Conservation (phyloP, 1,140 invertebrate genomes). For the Triops longicaudatus region DNA sequence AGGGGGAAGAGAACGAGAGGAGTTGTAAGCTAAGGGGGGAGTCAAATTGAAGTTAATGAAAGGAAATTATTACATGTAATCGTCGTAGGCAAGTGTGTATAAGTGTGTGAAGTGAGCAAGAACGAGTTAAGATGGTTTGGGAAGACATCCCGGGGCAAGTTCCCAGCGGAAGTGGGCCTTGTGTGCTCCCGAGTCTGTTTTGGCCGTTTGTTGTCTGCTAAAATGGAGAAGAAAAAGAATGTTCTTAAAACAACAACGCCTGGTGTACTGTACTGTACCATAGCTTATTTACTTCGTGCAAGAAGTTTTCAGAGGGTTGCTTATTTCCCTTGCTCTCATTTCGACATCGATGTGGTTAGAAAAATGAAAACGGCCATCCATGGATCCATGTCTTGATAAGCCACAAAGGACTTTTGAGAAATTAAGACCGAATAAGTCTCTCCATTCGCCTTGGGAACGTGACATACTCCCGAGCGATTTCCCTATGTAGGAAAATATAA, state of each 20-base stretch:
- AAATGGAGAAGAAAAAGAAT: background rate
- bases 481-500: background rate
- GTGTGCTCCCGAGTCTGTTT: background rate
- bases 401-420: background rate
- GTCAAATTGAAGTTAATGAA: background rate
- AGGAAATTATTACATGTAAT: conserved; percentile 9
- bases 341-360: background rate
- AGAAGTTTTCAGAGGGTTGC: background rate
- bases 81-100: background rate
- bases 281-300: no score
- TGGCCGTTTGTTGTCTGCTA: background rate
- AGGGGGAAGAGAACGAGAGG: no score
- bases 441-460: background rate
- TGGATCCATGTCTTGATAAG: background rate
- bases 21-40: background rate
- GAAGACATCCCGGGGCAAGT: conserved; percentile 5
- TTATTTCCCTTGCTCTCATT: background rate
- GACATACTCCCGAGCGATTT: background rate
- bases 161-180: conserved; percentile 7
- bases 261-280: background rate
- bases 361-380: background rate
- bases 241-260: background rate
- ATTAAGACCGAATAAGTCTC: background rate
- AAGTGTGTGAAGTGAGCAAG: conserved; percentile 14
- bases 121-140: conserved; percentile 4